Base-by-base conservation (phyloP, 2,797 vertebrate species). In the Champsocephalus esox region DNA sequence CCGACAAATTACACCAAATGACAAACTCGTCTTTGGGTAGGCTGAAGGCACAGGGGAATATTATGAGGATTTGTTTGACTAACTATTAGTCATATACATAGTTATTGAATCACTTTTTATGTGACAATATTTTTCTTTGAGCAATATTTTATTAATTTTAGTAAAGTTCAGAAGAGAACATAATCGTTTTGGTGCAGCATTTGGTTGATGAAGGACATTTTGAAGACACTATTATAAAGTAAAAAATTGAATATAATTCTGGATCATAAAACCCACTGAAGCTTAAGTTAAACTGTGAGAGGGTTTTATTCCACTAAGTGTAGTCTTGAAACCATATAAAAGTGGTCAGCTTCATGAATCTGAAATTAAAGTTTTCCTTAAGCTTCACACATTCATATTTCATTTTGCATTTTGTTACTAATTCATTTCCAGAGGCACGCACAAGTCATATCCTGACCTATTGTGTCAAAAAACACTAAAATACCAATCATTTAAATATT, bases 1-100 rank as follows among this genome's bases (percentile, higher is more conserved):
- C 52, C 67, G 46, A 38, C 5, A 45, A 56, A 55, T 21, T 9
- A 50, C 46, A 63, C 9, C 43, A 82, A 77, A 43, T 52, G 50
- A 58, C 34, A 32, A 80, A 50, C 21, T 68, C 5, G 10, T 46
- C 58, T 55, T 54, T 43, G 10, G 79, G n/a, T 44, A n/a, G 13
- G 16, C 14, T 59, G 9, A 41, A 46, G 16, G 7, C 9, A 0
- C 34, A 61, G 38, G 69, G n/a, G 3, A 16, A 52, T 46, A 32
- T 63, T 59, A 41, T 45, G 10, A 2, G 28, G 28, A 41, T 44
- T 56, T 64, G 28, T 24, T 44, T 1, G 12, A 24, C 28, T 28
- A 13, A 16, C 3, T 56, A 14, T 28, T 43, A 12, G 43, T 46
- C 9, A 45, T 50, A 38, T 3, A 66, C 74, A 60, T 43, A 62